Base-by-base conservation (phyloP, 1,140 invertebrate species). In the Patella vulgata region DNA sequence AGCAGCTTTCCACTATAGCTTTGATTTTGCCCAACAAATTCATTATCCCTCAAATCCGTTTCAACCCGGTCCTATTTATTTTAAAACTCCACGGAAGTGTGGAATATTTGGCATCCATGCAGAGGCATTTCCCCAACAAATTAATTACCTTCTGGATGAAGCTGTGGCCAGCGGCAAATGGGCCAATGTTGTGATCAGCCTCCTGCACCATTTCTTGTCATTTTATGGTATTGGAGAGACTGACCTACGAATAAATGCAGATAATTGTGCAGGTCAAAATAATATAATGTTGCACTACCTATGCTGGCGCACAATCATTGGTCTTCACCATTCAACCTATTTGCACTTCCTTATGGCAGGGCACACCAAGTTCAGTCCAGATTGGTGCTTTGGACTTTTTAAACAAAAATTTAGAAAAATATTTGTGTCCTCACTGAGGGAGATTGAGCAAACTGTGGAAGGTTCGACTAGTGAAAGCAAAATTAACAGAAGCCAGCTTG, bases 11-110 rank as follows among this genome's bases (percentile, higher is more conserved):
- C 54, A 58, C 23, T 67, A 67, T 27, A 47, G 21, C n/a, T 71
- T 68, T 53, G 71, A 71, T 44, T 71, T 60, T 59, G 62, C 71
- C 12, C 71, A 74, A 33, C 68, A 74, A 28, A 63, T 77, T 12
- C 68, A 75, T 42, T 71, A 63, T 14, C 70, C 73, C 4, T 55
- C 40, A 42, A 47, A 71, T 48, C 54, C 70, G 12, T 51, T 68
- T 9, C 73, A 77, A 43, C 71, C 69, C 12, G 70, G 75, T 2
- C 70, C 73, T 9, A 42, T 77, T 4, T 75, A 69, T 28, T 75
- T 73, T 48, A 53, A 65, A 21, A 70, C 66, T 0, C 70, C 75
- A 31, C n/a, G 68, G 21, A 77, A 75, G 54, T 70, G 65, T 53
- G 59, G 63, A 2, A 21, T 67, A 3, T 77, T 74, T 68, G 74